Percentiles rank a stretch among this genome's conserved stretches.
Conservation (phyloP, 2,113 vertebrate genomes). For the Morone chrysops region DNA sequence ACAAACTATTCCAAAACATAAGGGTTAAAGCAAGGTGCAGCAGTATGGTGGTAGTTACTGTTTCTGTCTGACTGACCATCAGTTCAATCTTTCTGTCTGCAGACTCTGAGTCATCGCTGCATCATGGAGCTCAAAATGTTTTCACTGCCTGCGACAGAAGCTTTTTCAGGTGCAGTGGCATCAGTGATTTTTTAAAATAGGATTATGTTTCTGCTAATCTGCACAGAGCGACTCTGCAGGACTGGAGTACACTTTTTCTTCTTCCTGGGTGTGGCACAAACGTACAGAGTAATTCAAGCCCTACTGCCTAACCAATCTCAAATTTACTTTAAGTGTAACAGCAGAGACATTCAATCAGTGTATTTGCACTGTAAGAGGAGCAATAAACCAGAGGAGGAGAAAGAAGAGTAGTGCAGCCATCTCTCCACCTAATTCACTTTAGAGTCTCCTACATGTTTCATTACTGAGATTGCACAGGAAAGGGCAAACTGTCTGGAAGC, state of each 20-base stretch:
- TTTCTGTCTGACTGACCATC: constrained; percentile 18
- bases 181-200: constrained; percentile 45
- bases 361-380: constrained; percentile 44
- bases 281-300: background rate
- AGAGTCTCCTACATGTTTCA: constrained; percentile 59
- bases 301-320: constrained; percentile 28
- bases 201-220: constrained; percentile 25
- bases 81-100: constrained; percentile 9
- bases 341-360: constrained; percentile 49
- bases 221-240: constrained; percentile 33
- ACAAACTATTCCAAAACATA: too few species aligned
- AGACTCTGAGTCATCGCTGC: constrained; percentile 62
- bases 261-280: background rate
- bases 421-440: constrained; percentile 69
- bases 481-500: constrained; percentile 42
- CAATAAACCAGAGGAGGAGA: constrained; percentile 48
- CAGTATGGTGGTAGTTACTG: background rate
- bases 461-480: constrained; percentile 74
- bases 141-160: constrained; percentile 38
- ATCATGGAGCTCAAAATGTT: constrained; percentile 25
- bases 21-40: background rate
- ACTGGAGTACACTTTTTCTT: background rate
- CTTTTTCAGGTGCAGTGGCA: constrained; percentile 26
- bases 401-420: constrained; percentile 27
- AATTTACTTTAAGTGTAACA: constrained; percentile 52